A percentile compares a stretch with the other conserved stretches of the same genome.
These are phyloP conservation scores for Xyliphius kryptos DNA, from an alignment of 2,113 vertebrate genomes.

Conservation along the genomic window DNA sequence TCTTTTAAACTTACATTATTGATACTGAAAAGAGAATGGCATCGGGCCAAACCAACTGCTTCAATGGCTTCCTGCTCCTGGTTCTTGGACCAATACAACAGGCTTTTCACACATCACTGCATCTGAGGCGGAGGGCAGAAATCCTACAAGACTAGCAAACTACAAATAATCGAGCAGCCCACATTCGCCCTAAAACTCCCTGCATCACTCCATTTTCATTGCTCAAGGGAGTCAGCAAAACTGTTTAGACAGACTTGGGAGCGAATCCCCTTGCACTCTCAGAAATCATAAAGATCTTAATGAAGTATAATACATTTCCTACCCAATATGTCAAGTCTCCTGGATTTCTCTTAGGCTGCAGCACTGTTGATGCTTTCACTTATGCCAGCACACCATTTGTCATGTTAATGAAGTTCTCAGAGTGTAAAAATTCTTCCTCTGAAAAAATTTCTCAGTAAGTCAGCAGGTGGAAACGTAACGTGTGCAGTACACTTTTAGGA, in stretches of 20 bases:
- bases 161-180: not conserved
- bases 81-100: conserved; percentile 11
- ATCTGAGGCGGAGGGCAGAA: not conserved
- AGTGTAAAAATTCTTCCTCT: conserved; percentile 59
- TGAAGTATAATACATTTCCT: conserved; percentile 63
- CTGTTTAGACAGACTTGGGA: conserved; percentile 44
- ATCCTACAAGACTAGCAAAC: conserved; percentile 17
- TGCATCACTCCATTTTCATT: conserved; percentile 13
- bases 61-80: conserved; percentile 7
- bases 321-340: conserved; percentile 61
- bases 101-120: conserved; percentile 37
- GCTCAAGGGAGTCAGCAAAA: conserved; percentile 61
- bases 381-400: conserved; percentile 66
- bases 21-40: conserved; percentile 59
- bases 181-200: conserved; percentile 7
- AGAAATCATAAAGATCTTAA: conserved; percentile 62
- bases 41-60: conserved; percentile 48
- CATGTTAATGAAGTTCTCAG: conserved; percentile 72
- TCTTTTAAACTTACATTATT: conserved; percentile 73
- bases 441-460: conserved; percentile 67
- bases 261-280: conserved; percentile 33
- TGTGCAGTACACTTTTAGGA: conserved; percentile 52
- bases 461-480: conserved; percentile 63
- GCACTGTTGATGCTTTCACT: conserved; percentile 65
- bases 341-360: conserved; percentile 62